Base-by-base conservation (phyloP, 2,888 invertebrate species). In the Listrodromus nycthemerus region DNA sequence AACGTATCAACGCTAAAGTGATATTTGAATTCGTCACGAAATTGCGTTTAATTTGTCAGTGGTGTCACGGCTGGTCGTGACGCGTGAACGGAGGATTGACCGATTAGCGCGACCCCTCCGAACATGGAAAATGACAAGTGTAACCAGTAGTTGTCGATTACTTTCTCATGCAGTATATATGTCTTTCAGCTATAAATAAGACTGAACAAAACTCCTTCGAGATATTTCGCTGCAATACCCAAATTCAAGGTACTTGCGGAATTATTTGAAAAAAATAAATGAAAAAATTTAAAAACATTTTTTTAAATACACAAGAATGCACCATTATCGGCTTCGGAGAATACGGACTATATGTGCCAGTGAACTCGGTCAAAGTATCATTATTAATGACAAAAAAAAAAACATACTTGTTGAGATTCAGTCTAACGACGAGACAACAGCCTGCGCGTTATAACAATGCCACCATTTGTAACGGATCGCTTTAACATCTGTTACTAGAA, bases 71-170 rank as follows among this genome's bases (percentile, higher is more conserved):
- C 27, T 61, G 30, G 61, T 6, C 16, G 61, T 27, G 30, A 61
- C 61, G 55, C 27, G 63, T 24, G 33, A 52, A 52, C 65, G 73
- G 27, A 58, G 37, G 19, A 67, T 58, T 61, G 45, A 69, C 41
- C 69, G 77, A 69, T 45, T 77, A 48, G 24, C 79, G 63, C 75
- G 75, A 65, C 75, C 65, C n/a, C 45, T 71, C 58, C 50, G 55
- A 37, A 83, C 83, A 86, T 91, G 91, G 92, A 92, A 92, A 92
- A 92, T 92, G 92, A 92, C 92, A 92, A 92, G 92, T 90, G 90
- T 91, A 91, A 92, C 92, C 92, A 91, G 88, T 91, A 90, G 89
- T 91, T 91, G 89, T 89, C 89, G 88, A 91, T 91, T 88, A 87
- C 85, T 87, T 88, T 88, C 85, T 89, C 88, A 78, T 82, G 82